These are phyloP conservation scores for Manduca sexta DNA, from an alignment of 1,140 invertebrate species.

Conservation along the genomic window DNA sequence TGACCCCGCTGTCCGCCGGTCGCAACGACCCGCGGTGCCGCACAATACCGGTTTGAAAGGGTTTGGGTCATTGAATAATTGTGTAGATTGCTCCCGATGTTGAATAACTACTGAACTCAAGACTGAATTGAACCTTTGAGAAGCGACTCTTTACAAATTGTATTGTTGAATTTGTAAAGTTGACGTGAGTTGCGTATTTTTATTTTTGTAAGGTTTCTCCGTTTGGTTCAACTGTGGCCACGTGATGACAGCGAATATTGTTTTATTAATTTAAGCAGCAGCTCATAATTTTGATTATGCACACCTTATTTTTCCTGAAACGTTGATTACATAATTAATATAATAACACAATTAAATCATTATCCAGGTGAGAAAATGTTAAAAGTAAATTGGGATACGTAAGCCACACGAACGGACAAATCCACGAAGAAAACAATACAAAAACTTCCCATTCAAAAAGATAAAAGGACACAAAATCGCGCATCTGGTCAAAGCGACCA, in stretches of 20 bases:
- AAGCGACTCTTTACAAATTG: background rate
- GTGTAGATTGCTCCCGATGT: background rate
- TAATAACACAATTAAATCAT: too few species aligned
- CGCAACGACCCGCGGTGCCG: too few species aligned
- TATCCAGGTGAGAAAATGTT: too few species aligned
- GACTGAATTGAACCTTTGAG: background rate
- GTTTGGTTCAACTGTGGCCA: background rate
- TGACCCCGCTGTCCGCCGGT: too few species aligned
- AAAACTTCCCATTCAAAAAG: constrained; percentile 4
- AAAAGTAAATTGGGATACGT: too few species aligned
- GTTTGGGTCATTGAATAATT: too few species aligned
- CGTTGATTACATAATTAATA: background rate
- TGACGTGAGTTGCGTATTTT: background rate
- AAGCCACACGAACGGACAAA: too few species aligned
- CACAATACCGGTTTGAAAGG: too few species aligned
- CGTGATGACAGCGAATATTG: background rate
- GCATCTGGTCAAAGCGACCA: constrained; percentile 5
- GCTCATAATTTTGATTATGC: background rate
- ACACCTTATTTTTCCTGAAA: background rate
- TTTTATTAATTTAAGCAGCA: background rate
- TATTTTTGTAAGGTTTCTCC: background rate
- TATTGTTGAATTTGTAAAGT: background rate
- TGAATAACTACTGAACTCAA: background rate
- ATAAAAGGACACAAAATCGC: constrained; percentile 1
- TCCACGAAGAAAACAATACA: constrained; percentile 1